Conservation (phyloP, 1,140 invertebrate genomes). For the Aleiodes sp. region DNA sequence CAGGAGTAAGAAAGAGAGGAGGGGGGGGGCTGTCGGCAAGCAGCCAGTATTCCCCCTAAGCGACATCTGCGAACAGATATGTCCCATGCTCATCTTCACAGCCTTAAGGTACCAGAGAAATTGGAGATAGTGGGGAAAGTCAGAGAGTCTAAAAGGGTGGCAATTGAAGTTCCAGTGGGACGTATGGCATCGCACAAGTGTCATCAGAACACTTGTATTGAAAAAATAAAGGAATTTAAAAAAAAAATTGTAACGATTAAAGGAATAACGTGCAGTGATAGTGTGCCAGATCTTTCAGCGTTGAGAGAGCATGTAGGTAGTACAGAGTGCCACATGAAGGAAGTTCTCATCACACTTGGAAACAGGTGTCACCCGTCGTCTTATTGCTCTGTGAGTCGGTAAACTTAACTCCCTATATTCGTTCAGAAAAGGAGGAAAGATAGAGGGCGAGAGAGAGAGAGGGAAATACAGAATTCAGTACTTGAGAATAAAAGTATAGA, state of each 20-base stretch:
- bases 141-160: conserved; percentile 45
- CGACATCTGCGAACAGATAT: conserved; percentile 32
- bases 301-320: conserved; percentile 32
- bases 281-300: conserved; percentile 3
- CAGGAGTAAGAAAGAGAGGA: neutral
- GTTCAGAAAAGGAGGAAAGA: conserved; percentile 30
- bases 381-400: conserved; percentile 55
- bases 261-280: neutral
- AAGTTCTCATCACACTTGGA: conserved; percentile 61
- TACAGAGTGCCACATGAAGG: conserved; percentile 45
- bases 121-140: neutral
- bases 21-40: conserved; percentile 25
- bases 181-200: conserved; percentile 25
- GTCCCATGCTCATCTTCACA: conserved; percentile 25
- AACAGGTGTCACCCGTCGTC: conserved; percentile 55
- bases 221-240: neutral
- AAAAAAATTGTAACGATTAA: neutral
- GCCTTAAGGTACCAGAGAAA: conserved; percentile 22
- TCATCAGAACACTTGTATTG: conserved; percentile 5
- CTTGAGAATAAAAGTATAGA: neutral
- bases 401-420: conserved; percentile 42
- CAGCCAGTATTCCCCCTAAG: conserved; percentile 27
- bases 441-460: neutral
- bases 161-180: conserved; percentile 43
- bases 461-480: neutral